These are phyloP conservation scores for Nebria ingens DNA, from an alignment of 1,140 invertebrate species.

Conservation along the genomic window DNA sequence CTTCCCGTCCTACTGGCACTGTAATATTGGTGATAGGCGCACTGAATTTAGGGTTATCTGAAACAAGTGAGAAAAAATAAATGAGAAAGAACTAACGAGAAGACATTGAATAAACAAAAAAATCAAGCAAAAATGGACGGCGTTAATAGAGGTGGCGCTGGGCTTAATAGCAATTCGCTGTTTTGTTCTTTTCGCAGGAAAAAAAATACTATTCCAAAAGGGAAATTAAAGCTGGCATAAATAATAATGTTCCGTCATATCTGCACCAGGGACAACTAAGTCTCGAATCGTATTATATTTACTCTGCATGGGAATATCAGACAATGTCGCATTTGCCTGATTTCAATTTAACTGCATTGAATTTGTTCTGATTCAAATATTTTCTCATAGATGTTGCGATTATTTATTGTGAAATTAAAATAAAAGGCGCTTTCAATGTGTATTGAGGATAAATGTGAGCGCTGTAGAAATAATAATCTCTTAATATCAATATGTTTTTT, in stretches of 20 bases:
- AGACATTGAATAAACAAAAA: neutral
- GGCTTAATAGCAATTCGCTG: neutral
- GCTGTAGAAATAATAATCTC: too few relatives aligned
- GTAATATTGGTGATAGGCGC: slow-evolving; percentile 63
- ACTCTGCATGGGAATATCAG: too few relatives aligned
- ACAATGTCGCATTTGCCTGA: too few relatives aligned
- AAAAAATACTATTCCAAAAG: neutral
- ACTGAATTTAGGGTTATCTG: slow-evolving; percentile 62
- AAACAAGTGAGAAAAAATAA: too few relatives aligned
- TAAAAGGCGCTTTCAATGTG: too few relatives aligned
- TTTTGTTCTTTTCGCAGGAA: neutral
- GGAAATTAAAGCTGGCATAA: slow-evolving; percentile 2
- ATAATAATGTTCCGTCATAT: slow-evolving; percentile 2
- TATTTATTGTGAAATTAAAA: too few relatives aligned
- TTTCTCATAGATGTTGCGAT: too few relatives aligned
- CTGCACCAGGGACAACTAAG: neutral
- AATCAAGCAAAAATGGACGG: neutral
- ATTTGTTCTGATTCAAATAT: too few relatives aligned
- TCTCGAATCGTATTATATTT: slow-evolving; percentile 1
- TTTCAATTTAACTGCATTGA: too few relatives aligned
- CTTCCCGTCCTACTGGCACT: slow-evolving; percentile 59
- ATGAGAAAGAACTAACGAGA: neutral
- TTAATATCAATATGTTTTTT: too few relatives aligned
- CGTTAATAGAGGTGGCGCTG: slow-evolving; percentile 3
- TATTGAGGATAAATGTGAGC: too few relatives aligned